Evolutionary conservation across 92 coral and sea anemone genomes (phyloP).

Genomic region (Phenganax stokvisi): DNA sequence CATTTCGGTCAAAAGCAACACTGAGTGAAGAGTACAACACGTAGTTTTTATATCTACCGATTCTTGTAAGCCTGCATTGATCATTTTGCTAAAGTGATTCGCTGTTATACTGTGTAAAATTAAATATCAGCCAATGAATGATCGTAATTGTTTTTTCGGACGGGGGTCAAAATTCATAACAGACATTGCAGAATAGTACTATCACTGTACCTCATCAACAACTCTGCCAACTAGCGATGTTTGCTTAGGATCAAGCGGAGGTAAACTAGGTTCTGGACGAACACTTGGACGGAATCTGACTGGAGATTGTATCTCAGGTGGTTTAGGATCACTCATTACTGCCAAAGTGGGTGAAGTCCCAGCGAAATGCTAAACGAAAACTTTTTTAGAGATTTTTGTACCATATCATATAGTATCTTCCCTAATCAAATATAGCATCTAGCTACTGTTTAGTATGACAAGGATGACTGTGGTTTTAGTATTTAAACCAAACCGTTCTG

Average conservation of each 20-base stretch:
- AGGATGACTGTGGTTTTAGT: no score
- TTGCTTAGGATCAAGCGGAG: slow-evolving; percentile 68
- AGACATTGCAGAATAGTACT: background rate
- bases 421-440: no score
- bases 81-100: no score
- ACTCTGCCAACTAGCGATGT: slow-evolving; percentile 80
- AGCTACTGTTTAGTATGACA: no score
- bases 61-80: no score
- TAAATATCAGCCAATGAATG: no score
- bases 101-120: no score
- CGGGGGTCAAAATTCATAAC: background rate
- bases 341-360: slow-evolving; percentile 94
- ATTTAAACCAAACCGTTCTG: no score
- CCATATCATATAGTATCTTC: no score
- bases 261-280: slow-evolving; percentile 79
- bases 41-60: no score
- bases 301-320: slow-evolving; percentile 80
- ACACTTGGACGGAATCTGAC: slow-evolving; percentile 94
- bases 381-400: background rate
- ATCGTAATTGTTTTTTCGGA: background rate
- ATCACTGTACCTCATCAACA: slow-evolving; percentile 53
- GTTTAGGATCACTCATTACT: slow-evolving; percentile 86
- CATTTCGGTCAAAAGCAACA: no score
- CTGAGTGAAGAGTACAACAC: no score
- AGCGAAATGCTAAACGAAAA: slow-evolving; percentile 57